Evolutionary conservation across 2,113 vertebrate species (phyloP).

Genomic region (Falcunculus frontatus): DNA sequence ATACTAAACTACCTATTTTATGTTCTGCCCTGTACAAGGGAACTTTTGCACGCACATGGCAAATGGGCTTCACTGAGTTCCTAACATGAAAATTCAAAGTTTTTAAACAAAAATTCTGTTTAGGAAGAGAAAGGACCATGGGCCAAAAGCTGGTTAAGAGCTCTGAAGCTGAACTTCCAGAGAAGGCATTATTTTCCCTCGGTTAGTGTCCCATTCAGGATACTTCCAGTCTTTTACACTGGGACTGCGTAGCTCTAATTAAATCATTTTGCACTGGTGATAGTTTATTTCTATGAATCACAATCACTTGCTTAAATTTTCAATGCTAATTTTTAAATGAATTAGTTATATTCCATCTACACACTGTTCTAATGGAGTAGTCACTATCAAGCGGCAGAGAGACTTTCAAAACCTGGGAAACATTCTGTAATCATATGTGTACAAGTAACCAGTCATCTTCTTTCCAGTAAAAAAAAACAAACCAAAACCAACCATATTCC

Average conservation of each 20-base stretch:
- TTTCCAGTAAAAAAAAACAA: not conserved
- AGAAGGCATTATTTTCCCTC: not conserved
- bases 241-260: not conserved
- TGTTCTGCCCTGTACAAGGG: not conserved
- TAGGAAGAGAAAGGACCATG: not conserved
- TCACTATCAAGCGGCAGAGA: not conserved
- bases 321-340: not conserved
- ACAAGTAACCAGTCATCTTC: not conserved
- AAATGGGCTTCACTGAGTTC: not conserved
- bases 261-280: not conserved
- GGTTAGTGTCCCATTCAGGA: not conserved
- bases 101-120: slow-evolving; percentile 23
- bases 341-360: not conserved
- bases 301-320: not conserved
- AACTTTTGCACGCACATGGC: not conserved
- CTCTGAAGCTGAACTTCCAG: not conserved
- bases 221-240: not conserved
- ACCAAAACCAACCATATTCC: not conserved
- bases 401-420: not conserved
- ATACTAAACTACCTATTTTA: slow-evolving; percentile 37
- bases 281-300: not conserved
- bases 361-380: not conserved
- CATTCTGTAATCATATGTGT: not conserved
- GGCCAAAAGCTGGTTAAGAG: not conserved
- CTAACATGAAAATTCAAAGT: slow-evolving; percentile 12